These are phyloP conservation scores for Lepilemur ruficaudatus DNA, from an alignment of 2,797 vertebrate genomes.

Conservation along the genomic window DNA sequence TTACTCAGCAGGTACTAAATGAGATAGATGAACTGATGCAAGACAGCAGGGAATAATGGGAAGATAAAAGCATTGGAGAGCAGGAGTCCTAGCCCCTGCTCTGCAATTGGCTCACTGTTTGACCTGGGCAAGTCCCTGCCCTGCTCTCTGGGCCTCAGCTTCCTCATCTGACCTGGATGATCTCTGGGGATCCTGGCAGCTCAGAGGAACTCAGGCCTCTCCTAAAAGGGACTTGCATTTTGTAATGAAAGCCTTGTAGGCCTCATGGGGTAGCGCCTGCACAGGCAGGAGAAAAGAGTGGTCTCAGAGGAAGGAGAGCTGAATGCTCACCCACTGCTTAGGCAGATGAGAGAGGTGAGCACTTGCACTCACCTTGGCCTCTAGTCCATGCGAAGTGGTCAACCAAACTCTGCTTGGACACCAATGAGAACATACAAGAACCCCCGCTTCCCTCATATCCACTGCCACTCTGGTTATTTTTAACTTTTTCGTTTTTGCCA, in stretches of 20 bases:
- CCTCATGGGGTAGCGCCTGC: neutral
- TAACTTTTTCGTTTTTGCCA: neutral
- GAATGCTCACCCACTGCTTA: neutral
- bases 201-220: neutral
- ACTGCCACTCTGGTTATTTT: neutral
- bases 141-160: neutral
- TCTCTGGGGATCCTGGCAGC: neutral
- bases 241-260: neutral
- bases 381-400: neutral
- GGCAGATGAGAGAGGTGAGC: neutral
- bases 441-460: neutral
- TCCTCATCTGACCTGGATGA: neutral
- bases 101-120: neutral
- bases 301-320: neutral
- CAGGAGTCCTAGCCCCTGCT: neutral
- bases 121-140: neutral
- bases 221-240: neutral
- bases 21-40: neutral
- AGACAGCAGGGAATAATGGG: neutral
- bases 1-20: neutral
- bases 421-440: neutral
- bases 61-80: neutral
- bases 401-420: neutral
- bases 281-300: neutral
- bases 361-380: neutral